Evolutionary conservation across 2,797 vertebrate species (phyloP).

Genomic region (Dromococcyx pavoninus): DNA sequence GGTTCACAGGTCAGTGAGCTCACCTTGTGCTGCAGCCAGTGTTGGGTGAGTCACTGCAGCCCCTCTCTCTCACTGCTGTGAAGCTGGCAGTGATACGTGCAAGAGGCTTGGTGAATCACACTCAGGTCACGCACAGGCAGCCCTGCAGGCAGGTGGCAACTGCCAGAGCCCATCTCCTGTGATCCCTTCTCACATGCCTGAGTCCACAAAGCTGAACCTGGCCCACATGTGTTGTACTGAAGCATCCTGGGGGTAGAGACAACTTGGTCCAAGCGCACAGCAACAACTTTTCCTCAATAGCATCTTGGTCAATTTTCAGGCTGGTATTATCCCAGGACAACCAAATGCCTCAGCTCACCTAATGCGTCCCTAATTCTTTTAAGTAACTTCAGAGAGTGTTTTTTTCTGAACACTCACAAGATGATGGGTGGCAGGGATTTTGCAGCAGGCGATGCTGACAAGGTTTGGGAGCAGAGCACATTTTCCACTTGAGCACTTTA

Average conservation of each 20-base stretch:
- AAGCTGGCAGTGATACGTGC: not conserved
- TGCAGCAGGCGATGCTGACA: not conserved
- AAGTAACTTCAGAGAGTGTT: not conserved
- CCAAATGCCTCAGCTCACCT: not conserved
- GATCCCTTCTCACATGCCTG: not conserved
- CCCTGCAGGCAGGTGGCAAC: not conserved
- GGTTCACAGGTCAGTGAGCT: not conserved
- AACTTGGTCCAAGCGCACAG: not conserved
- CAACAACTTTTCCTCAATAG: not conserved
- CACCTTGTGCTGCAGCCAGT: accelerated
- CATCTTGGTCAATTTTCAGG: not conserved
- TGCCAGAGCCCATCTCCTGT: not conserved
- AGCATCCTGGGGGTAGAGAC: not conserved
- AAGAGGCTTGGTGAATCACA: not conserved
- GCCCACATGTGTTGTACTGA: not conserved
- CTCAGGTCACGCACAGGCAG: not conserved
- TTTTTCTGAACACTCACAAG: not conserved
- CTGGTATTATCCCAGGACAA: not conserved
- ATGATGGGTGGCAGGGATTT: not conserved
- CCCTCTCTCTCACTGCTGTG: not conserved
- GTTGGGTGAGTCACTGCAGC: accelerated
- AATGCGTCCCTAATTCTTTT: not conserved
- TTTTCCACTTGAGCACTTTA: not conserved
- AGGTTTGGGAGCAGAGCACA: not conserved
- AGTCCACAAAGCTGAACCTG: not conserved